A percentile compares a stretch with the other conserved stretches of the same genome.
These are phyloP conservation scores for Actinopyga echinites DNA, from an alignment of 53 echinoderm and acorn worm species.

Conservation along the genomic window DNA sequence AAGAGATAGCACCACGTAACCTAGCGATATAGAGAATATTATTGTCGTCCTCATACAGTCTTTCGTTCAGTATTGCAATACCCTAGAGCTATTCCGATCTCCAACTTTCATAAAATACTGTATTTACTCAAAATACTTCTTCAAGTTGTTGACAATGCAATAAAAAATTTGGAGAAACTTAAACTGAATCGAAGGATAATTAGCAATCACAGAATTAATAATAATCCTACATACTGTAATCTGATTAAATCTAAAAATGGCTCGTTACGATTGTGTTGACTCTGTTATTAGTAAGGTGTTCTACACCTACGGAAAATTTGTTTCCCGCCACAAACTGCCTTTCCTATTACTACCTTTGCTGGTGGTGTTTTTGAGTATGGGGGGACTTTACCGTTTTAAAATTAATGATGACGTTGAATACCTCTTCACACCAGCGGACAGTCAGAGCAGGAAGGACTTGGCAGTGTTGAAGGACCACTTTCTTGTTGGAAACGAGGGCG, in stretches of 20 bases:
- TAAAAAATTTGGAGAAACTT: too few relatives aligned
- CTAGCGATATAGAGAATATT: too few relatives aligned
- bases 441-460: conserved; percentile 70
- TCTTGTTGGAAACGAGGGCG: conserved; percentile 74
- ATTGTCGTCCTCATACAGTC: too few relatives aligned
- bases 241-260: conserved; percentile 43
- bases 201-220: too few relatives aligned
- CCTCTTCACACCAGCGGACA: conserved; percentile 83
- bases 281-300: conserved; percentile 70
- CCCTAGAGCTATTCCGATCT: too few relatives aligned
- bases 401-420: conserved; percentile 87
- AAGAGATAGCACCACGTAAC: too few relatives aligned
- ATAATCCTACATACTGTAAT: too few relatives aligned
- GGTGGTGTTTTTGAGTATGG: conserved; percentile 62
- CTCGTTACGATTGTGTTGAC: conserved; percentile 76
- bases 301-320: conserved; percentile 75
- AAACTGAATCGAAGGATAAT: too few relatives aligned
- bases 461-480: conserved; percentile 56
- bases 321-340: conserved; percentile 69
- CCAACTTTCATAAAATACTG: too few relatives aligned
- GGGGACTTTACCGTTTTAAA: conserved; percentile 68
- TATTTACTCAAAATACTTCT: too few relatives aligned
- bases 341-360: conserved; percentile 78
- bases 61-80: too few relatives aligned
- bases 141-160: too few relatives aligned